These are phyloP conservation scores for Xerus rutilus DNA, from an alignment of 2,797 vertebrate genomes.

Conservation along the genomic window DNA sequence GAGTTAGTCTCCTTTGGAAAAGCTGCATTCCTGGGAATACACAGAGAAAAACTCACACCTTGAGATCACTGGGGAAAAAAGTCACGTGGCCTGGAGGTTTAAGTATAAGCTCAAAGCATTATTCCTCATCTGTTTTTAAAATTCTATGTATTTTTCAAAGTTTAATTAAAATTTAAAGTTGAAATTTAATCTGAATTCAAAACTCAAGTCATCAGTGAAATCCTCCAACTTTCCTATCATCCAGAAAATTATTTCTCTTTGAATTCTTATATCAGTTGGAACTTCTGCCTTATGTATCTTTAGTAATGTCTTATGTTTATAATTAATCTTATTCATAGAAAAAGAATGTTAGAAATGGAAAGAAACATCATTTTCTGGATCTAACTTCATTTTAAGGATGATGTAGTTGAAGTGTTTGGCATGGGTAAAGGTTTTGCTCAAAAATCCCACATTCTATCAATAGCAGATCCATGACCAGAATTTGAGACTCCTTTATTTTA, in stretches of 20 bases:
- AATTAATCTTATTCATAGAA: neutral
- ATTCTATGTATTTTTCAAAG: neutral
- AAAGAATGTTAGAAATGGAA: constrained; percentile 8
- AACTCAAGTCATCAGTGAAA: neutral
- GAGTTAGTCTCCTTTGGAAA: neutral
- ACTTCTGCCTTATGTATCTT: neutral
- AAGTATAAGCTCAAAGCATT: neutral
- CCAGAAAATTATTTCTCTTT: constrained; percentile 7
- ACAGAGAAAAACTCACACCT: neutral
- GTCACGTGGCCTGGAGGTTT: neutral
- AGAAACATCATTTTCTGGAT: neutral
- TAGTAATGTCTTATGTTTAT: neutral
- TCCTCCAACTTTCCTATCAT: neutral
- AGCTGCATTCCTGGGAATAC: neutral
- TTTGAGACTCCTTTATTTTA: neutral
- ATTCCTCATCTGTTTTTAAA: neutral
- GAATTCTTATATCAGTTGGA: neutral
- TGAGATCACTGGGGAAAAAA: neutral
- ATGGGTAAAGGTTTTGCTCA: neutral
- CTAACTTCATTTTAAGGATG: neutral
- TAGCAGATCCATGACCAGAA: neutral
- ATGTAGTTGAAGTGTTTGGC: neutral
- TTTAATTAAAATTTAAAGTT: neutral
- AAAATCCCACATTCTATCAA: neutral
- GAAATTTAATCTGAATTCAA: constrained; percentile 32